phyloP scores from a whole-genome alignment of 2,797 vertebrate genomes.

The Rhyacichthys aspro region DNA sequence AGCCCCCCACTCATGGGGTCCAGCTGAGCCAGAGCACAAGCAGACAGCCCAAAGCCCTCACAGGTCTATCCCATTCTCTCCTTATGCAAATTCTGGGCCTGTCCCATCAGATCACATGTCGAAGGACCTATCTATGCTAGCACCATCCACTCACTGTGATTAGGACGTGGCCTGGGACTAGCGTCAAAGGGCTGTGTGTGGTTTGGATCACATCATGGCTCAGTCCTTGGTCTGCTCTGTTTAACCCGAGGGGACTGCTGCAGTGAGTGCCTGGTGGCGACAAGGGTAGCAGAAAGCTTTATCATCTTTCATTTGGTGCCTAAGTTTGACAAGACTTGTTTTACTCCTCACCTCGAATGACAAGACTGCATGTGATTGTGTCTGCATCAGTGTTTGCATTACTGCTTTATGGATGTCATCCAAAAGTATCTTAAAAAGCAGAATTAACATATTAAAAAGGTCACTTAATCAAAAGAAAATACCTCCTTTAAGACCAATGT shows the following conservation, averaged over 20 bases:
- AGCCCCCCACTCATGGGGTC: constrained; percentile 25
- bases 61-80: constrained; percentile 40
- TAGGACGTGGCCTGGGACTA: constrained; percentile 22
- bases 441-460: constrained; percentile 69
- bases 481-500: constrained; percentile 97
- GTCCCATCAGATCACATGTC: constrained; percentile 50
- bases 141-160: constrained; percentile 79
- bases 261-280: constrained; percentile 54
- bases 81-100: constrained; percentile 62
- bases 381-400: constrained; percentile 68
- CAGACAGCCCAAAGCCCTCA: constrained; percentile 47
- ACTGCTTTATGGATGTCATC: constrained; percentile 72
- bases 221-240: too few relatives aligned
- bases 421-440: constrained; percentile 60
- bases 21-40: constrained; percentile 57
- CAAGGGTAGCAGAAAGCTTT: constrained; percentile 77
- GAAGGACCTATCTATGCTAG: constrained; percentile 67
- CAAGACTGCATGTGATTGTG: constrained; percentile 76
- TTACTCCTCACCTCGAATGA: constrained; percentile 68
- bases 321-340: constrained; percentile 68
- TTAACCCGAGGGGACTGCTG: constrained; percentile 32
- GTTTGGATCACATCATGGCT: constrained; percentile 63
- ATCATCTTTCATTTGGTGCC: constrained; percentile 78
- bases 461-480: constrained; percentile 79
- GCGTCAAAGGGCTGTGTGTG: constrained; percentile 22